Evolutionary conservation across 1,140 invertebrate species (phyloP), one percentile per base, ranked within the genome.

Genomic region (Drosophila sproati): DNA sequence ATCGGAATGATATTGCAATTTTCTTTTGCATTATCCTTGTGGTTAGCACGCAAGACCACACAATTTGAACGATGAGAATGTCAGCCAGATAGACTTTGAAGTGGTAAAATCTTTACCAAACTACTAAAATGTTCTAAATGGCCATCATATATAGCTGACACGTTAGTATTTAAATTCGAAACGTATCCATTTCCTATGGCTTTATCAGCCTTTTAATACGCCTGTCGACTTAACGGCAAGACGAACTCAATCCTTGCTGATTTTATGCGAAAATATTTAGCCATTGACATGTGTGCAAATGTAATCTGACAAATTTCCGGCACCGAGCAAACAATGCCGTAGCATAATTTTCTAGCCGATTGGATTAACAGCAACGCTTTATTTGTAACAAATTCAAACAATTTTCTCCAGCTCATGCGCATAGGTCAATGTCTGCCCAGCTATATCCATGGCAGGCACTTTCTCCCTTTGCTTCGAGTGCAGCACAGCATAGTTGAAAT

Each of bases 371-470:
- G 28, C 4, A 56, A 68, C 52, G 70, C 69, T 48, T 73, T 60
- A 59, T 70, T 78, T 50, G 56, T 28, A 54, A 55, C 10, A 54
- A 61, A 12, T 72, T 89, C 50, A 99, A 66, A 99, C 98, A 94
- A 99, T 99, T 97, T 99, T 99, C 95, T 99, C 99, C 67, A 99
- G 94, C 94, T 99, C 98, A 92, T 96, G 96, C 10, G 99, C 99
- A 94, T 99, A 99, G 92, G 98, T 97, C 91, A 99, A 97, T 8
- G 97, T 96, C 93, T 99, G 97, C 74, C 96, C 95, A 2, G 98
- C 98, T 5, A 99, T 94, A 91, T 98, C 96, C 47, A 94, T 93
- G 32, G 98, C 98, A 2, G 98, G 98, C 59, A 99, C 95, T 35
- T 94, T 94, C 68, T 97, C 96, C 76, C 96, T 96, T 39, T 94